phyloP scores from a whole-genome alignment of 2,113 vertebrate species.

The Indicator indicator region DNA sequence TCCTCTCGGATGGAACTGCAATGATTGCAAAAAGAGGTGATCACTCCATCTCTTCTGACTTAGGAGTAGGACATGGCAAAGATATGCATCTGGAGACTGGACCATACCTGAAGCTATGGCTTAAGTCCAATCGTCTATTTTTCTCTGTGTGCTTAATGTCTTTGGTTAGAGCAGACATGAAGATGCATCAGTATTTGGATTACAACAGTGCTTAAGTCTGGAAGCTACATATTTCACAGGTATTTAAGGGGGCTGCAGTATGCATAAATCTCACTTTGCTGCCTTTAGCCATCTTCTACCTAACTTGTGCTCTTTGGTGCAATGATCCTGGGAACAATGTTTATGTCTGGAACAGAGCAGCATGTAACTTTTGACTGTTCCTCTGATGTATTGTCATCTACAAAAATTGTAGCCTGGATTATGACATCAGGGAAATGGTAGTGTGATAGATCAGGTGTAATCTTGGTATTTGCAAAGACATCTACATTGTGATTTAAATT shows the following conservation, averaged over 20 bases:
- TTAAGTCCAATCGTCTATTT: background rate
- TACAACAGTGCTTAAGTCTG: background rate
- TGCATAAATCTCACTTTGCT: background rate
- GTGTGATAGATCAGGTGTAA: background rate
- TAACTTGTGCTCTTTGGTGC: background rate
- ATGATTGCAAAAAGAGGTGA: background rate
- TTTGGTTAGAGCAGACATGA: background rate
- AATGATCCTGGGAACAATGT: background rate
- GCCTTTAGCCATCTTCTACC: background rate
- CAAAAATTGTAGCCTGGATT: background rate
- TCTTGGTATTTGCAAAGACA: background rate
- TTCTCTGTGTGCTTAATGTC: background rate
- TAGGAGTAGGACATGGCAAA: background rate
- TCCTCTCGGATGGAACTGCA: fast-evolving
- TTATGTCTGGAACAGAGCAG: background rate
- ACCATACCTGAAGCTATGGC: background rate
- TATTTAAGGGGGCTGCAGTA: background rate
- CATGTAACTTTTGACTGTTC: background rate
- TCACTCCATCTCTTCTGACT: background rate
- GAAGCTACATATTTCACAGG: background rate
- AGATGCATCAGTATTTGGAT: background rate
- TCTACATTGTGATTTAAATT: background rate
- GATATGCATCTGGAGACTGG: background rate
- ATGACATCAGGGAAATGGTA: background rate
- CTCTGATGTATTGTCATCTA: background rate